A percentile compares a stretch with the other conserved stretches of the same genome.
Evolutionary conservation across 2,888 invertebrate genomes (phyloP).

Genomic region (Drosophila rubida): DNA sequence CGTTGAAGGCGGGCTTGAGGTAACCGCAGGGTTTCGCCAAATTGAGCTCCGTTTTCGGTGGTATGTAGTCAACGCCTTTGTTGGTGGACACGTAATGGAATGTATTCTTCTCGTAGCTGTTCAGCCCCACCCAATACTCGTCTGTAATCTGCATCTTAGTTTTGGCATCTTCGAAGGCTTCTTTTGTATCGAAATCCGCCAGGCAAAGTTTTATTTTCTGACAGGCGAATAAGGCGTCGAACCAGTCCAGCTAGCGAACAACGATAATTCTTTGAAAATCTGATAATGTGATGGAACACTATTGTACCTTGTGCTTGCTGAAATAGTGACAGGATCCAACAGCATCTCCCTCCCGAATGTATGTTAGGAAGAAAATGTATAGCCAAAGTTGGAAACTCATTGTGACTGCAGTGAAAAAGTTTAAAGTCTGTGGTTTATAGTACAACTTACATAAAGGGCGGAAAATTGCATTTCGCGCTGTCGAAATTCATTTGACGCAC

Average conservation of each 20-base stretch:
- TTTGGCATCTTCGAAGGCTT: background rate
- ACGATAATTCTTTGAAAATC: background rate
- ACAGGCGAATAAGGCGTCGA: slow-evolving; percentile 36
- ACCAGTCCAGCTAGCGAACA: slow-evolving; percentile 22
- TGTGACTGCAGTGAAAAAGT: background rate
- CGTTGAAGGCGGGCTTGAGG: background rate
- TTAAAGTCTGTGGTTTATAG: too few species aligned
- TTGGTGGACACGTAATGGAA: slow-evolving; percentile 13
- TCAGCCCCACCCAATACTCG: slow-evolving; percentile 46
- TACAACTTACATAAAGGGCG: background rate
- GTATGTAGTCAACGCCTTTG: background rate
- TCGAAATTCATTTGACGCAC: slow-evolving; percentile 8
- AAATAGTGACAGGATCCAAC: slow-evolving; percentile 41
- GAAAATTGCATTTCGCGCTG: background rate
- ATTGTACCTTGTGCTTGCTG: slow-evolving; percentile 23
- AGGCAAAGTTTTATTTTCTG: slow-evolving; percentile 34
- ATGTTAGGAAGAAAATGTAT: background rate
- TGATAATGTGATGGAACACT: background rate
- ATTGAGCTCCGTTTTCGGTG: background rate
- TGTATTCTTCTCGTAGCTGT: slow-evolving; percentile 19
- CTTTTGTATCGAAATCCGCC: slow-evolving; percentile 12
- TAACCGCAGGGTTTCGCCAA: slow-evolving; percentile 25
- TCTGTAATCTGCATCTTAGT: background rate
- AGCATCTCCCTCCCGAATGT: background rate
- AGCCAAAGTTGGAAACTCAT: slow-evolving; percentile 16